These are phyloP conservation scores for Yasuhikotakia modesta DNA, from an alignment of 2,797 vertebrate species.

Conservation along the genomic window DNA sequence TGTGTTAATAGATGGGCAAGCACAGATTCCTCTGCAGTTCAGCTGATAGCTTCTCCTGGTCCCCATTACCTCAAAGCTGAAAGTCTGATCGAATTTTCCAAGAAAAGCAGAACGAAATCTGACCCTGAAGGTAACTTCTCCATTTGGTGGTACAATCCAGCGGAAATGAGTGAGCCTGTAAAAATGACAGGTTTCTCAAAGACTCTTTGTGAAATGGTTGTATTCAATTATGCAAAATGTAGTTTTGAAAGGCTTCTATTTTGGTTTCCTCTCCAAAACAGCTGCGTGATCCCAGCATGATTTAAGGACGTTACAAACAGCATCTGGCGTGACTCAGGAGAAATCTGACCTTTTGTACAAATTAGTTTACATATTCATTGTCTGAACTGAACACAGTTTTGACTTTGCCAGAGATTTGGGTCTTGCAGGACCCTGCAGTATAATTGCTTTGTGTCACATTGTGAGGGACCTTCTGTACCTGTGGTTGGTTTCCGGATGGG, in stretches of 20 bases:
- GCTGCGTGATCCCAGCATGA: too few species aligned
- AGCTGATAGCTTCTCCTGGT: conserved; percentile 80
- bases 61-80: conserved; percentile 86
- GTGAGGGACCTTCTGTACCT: conserved; percentile 37
- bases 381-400: too few species aligned
- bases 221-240: too few species aligned
- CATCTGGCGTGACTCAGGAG: too few species aligned
- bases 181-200: conserved; percentile 21
- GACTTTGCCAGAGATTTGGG: too few species aligned
- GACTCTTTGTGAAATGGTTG: neutral
- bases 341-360: too few species aligned
- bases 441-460: neutral
- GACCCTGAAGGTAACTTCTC: conserved; percentile 77
- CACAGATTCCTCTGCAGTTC: conserved; percentile 78
- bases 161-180: conserved; percentile 80
- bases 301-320: too few species aligned
- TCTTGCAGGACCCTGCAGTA: neutral
- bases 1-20: conserved; percentile 82
- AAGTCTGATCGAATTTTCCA: conserved; percentile 80
- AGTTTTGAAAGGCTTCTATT: too few species aligned
- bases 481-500: conserved; percentile 59
- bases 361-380: too few species aligned
- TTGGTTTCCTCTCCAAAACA: too few species aligned
- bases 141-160: conserved; percentile 82
- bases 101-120: conserved; percentile 76